Conservation (phyloP, 2,888 invertebrate species). For the Eupithecia inturbata region DNA sequence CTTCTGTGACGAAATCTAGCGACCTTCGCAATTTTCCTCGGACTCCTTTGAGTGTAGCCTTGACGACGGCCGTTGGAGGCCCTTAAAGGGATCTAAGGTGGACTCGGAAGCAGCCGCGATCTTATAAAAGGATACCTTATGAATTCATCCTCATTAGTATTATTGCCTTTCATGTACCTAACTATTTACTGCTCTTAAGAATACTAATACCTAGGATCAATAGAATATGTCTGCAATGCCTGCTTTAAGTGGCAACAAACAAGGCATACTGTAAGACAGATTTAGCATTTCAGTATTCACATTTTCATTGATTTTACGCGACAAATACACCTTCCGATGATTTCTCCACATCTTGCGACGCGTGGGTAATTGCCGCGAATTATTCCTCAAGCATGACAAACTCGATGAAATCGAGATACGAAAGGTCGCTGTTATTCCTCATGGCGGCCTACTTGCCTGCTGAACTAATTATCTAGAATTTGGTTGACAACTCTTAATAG, state of each 20-base stretch:
- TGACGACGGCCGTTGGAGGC: conserved; percentile 49
- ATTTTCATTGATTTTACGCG: neutral
- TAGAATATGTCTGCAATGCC: neutral
- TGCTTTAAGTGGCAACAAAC: neutral
- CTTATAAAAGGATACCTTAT: conserved; percentile 11
- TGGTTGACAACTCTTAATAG: neutral
- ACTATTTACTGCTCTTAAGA: neutral
- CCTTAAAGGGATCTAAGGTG: conserved; percentile 33
- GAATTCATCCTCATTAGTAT: conserved; percentile 14
- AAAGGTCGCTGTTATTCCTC: conserved; percentile 29
- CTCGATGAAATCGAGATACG: conserved; percentile 25
- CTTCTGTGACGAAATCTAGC: conserved; percentile 47
- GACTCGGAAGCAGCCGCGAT: conserved; percentile 26
- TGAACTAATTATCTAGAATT: conserved; percentile 15
- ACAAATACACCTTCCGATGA: neutral
- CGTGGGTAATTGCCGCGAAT: conserved; percentile 19
- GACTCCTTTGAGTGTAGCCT: conserved; percentile 47
- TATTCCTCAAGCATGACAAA: conserved; percentile 24
- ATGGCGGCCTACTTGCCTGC: conserved; percentile 23
- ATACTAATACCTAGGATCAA: neutral
- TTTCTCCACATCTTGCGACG: conserved; percentile 7
- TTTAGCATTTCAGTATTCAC: neutral
- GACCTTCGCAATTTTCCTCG: conserved; percentile 57
- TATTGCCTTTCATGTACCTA: neutral
- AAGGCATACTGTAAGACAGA: neutral